Base-by-base conservation (phyloP, 2,888 invertebrate species). In the Eristalis arbustorum region DNA sequence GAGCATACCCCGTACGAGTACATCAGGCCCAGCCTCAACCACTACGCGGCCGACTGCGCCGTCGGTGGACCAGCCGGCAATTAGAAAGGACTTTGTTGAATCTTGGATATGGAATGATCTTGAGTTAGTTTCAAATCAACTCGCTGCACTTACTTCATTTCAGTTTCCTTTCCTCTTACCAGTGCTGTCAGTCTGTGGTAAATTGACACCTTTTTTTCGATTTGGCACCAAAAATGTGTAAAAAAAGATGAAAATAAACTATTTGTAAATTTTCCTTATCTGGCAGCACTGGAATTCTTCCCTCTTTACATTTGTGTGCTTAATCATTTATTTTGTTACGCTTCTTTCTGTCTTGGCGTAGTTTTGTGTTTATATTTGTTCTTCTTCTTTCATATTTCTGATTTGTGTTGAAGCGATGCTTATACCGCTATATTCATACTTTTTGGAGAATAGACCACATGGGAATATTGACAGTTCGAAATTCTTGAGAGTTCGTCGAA, bases 401-500 rank as follows among this genome's bases (percentile, higher is more conserved):
- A 59, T 69, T 72, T 66, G 34, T 62, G 25, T 71, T 78, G 25
- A 82, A 87, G 87, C 83, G 62, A 63, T 83, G 63, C 78, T 82
- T 67, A 68, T 87, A 49, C 87, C 87, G 42, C 37, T 87, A 28
- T 87, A 87, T 83, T 87, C 87, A 22, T 87, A 83, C 28, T 87
- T 75, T 75, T 83, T 87, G 87, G 87, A 87, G 63, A 83, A 79
- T 59, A 62, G 78, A 56, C 87, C 79, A n/a, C 87, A 87, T 28
- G 78, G 18, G 18, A 87, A 79, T 61, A 59, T 79, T 49, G 87
- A 87, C 37, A 75, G 14, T 67, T 25, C 49, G 8, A 13, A 42
- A 23, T 57, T 31, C 14, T 11, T 76, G 23, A 74, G 34, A 78
- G 71, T 84, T 18, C 81, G 88, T 40, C 69, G 18, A 18, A 67